Evolutionary conservation across 2,797 vertebrate genomes (phyloP), one percentile per base, ranked within the genome.

Genomic region (Thripadectes ignobilis): DNA sequence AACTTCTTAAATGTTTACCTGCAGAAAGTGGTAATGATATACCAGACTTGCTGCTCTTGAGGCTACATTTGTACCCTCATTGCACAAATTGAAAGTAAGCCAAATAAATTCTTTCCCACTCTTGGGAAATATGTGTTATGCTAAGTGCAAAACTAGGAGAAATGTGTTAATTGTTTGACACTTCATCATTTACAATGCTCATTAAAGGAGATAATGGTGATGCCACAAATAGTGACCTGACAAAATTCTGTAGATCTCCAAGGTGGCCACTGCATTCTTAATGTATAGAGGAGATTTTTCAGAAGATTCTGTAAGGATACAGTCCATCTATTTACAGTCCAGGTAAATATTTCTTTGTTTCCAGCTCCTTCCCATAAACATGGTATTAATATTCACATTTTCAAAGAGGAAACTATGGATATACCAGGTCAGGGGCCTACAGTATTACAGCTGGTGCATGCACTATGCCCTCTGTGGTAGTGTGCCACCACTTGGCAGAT

Each of bases 91-190:
- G 88, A 92, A 94, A 93, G 89, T 3, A 85, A 94, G 89, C 92
- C 96, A 95, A 93, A 85, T 86, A 92, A 95, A 76, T 67, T 71
- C 74, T 73, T 86, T 79, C 36, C 63, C 63, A 49, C 82, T 92
- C 91, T 14, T 67, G 93, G 92, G 95, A 88, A 95, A 81, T 94
- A 93, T 63, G 92, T 96, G 93, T 79, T 90, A 93, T 79, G 52
- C 41, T 23, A 90, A 81, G 93, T 87, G 91, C 85, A 95, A 95
- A 83, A 92, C 89, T 51, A 67, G 71, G 26, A 86, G 79, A 88
- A 96, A 96, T 18, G 95, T 97, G 96, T 96, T 96, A 97, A 96
- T 91, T 96, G 92, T 95, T 96, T 92, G 95, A 93, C 91, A 90
- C 76, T 73, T 91, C 88, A 63, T 89, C 89, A 78, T 66, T 95